Conservation (phyloP, 2,888 invertebrate genomes). For the Osedax frankpressi region DNA sequence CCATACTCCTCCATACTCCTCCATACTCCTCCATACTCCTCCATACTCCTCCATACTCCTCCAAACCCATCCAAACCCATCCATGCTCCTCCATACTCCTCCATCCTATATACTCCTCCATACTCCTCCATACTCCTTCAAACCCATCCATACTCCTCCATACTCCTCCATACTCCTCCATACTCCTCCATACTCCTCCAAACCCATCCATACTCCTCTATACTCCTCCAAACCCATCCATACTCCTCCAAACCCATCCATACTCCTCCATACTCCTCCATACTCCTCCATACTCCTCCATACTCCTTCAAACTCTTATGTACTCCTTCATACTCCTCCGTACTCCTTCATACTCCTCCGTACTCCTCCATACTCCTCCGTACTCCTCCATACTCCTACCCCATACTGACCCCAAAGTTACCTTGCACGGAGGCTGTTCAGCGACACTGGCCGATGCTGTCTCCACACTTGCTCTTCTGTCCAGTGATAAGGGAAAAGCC, state of each 20-base stretch:
- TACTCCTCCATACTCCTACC: not conserved
- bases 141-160: too few relatives aligned
- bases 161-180: too few relatives aligned
- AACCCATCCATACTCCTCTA: too few relatives aligned
- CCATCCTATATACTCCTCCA: too few relatives aligned
- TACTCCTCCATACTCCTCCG: not conserved
- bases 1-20: too few relatives aligned
- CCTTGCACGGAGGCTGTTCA: not conserved
- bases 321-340: not conserved
- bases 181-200: too few relatives aligned
- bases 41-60: too few relatives aligned
- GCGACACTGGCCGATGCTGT: not conserved
- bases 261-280: not conserved
- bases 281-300: not conserved
- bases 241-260: not conserved
- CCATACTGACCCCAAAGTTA: not conserved
- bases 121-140: too few relatives aligned
- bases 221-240: not conserved
- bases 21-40: too few relatives aligned
- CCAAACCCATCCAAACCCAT: too few relatives aligned
- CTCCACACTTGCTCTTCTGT: not conserved
- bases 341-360: not conserved
- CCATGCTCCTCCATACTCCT: too few relatives aligned
- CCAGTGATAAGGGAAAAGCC: not conserved
- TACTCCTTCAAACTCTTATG: not conserved